Evolutionary conservation across 2,888 invertebrate genomes (phyloP), one percentile per base, ranked within the genome.

Genomic region (Neoscelio sp.): DNA sequence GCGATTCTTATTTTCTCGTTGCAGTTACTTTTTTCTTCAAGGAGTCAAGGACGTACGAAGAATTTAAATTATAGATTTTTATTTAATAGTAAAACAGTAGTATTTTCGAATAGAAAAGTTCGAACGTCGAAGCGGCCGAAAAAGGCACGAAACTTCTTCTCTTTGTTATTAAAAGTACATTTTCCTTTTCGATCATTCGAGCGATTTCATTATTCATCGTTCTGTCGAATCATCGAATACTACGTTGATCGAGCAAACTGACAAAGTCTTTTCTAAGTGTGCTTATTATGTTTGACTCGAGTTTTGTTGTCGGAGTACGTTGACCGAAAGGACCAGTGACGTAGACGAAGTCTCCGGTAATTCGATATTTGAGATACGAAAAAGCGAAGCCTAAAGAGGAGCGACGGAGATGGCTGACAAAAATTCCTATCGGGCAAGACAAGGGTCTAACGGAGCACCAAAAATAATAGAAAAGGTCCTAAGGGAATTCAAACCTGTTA

Each of bases 401-500:
- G 52, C 44, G 64, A 56, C 67, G 17, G 35, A 46, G 65, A 64
- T 54, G 40, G 68, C 48, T 40, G 52, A 71, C 46, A 44, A 67
- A 80, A 71, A 58, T 70, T 70, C 26, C 3, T 40, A 35, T 68
- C 26, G 68, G 58, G 62, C 46, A 50, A 50, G 44, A 38, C 42
- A 54, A 35, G 26, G 62, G 20, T 50, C 62, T 62, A 70, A 70
- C 58, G 70, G 70, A 42, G 58, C 20, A n/a, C 70, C 28, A 58
- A 56, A 70, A 40, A 70, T 46, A 70, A 70, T 58, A 70, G 70
- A 68, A 77, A 52, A 38, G 62, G 42, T 15, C 54, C 56, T 46
- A 68, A 68, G 42, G 35, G n/a, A 35, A 46, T 58, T 17, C 46
- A 68, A 68, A 68, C 68, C 56, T 23, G 68, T 68, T 56, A 30